phyloP scores from a whole-genome alignment of 2,113 vertebrate genomes.

The Aldabrachelys gigantea region DNA sequence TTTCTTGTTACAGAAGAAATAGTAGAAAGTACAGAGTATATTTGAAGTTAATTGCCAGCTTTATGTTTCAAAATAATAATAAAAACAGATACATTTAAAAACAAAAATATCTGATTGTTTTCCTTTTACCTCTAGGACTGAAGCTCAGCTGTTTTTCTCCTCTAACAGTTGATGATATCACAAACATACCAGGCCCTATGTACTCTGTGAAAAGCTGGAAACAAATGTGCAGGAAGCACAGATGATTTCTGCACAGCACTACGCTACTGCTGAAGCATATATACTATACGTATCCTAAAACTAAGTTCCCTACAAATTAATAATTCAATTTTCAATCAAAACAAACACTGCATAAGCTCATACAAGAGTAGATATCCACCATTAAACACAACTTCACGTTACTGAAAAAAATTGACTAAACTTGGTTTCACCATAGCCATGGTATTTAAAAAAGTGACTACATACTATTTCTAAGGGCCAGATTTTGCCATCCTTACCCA shows the following conservation, averaged over 20 bases:
- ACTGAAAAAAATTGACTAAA: neutral
- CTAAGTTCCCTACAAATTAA: neutral
- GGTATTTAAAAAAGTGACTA: neutral
- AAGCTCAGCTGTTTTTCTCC: neutral
- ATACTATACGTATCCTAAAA: neutral
- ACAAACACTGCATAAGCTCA: neutral
- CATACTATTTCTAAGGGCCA: conserved; percentile 12
- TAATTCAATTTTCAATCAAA: neutral
- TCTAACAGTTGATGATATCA: neutral
- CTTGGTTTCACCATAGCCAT: neutral
- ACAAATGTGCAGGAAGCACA: neutral
- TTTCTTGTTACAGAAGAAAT: neutral
- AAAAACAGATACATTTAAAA: neutral
- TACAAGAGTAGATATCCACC: neutral
- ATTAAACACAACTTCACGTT: conserved; percentile 20
- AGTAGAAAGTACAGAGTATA: neutral
- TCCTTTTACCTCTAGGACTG: neutral
- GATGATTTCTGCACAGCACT: neutral
- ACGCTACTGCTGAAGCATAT: neutral
- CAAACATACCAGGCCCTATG: neutral
- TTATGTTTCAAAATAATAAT: neutral
- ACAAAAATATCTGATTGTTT: neutral
- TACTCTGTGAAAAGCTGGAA: neutral
- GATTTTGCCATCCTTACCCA: neutral
- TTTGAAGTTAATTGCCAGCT: neutral